phyloP scores from a whole-genome alignment of 2,797 vertebrate species.

The Protosalanx chinensis region DNA sequence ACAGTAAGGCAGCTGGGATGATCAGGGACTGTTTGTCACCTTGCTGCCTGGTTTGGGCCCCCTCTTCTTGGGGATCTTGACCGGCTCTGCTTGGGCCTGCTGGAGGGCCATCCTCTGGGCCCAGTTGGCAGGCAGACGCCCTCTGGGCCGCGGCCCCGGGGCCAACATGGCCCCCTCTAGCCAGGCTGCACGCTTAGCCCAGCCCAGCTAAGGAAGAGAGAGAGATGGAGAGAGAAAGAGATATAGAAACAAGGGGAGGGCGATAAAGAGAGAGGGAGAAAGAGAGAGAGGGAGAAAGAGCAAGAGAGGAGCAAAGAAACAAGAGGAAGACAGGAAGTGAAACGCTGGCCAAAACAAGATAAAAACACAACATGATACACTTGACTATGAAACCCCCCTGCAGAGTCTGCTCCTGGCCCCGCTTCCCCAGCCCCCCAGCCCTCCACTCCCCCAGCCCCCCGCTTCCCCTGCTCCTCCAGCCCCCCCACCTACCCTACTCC shows the following conservation, averaged over 20 bases:
- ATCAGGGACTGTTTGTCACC: conserved; percentile 63
- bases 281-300: background rate
- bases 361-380: no score
- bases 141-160: conserved; percentile 64
- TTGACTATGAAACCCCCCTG: no score
- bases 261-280: background rate
- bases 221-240: background rate
- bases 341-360: background rate
- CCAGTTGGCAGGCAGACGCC: conserved; percentile 75
- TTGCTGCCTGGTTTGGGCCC: conserved; percentile 98
- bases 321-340: background rate
- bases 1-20: background rate
- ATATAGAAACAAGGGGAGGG: background rate
- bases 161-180: conserved; percentile 70
- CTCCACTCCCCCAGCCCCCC: no score
- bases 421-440: no score
- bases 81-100: conserved; percentile 78
- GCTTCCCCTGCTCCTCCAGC: background rate
- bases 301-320: background rate
- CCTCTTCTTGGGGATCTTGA: conserved; percentile 98
- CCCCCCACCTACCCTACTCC: conserved; percentile 82
- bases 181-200: conserved; percentile 72
- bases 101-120: conserved; percentile 78
- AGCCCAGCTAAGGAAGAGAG: conserved; percentile 58
- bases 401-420: no score